Evolutionary conservation across 2,888 invertebrate species (phyloP), one percentile per base, ranked within the genome.

Genomic region (Dynastes maya): DNA sequence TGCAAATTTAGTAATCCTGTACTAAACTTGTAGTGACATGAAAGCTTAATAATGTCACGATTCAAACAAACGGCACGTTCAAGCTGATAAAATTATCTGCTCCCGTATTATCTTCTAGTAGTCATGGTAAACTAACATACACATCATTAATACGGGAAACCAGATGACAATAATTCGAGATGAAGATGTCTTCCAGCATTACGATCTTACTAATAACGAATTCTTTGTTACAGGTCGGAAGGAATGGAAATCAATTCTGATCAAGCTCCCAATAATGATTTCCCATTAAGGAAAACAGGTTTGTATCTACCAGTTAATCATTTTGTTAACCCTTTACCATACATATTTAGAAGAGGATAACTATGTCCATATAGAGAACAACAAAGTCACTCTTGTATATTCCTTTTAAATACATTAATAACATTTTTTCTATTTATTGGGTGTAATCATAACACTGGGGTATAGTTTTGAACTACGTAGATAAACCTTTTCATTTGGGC

Each of bases 281-380:
- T 97, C 90, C 98, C 98, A 72, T 92, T 98, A 64, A 90, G 98
- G 85, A 98, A 98, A 92, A 98, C 98, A 91, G 98, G 98, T 98
- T 90, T 89, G 91, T 85, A 61, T 55, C 3, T 6, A 45, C 32
- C 13, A 37, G 4, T 4, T 49, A n/a, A 3, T 37, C 6, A 3
- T 40, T 37, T 37, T 8, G 2, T 29, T 63, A 29, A 45, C 16
- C 11, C 51, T 49, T n/a, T 8, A 29, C 0, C n/a, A 45, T 11
- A 45, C 11, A 45, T 2, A 11, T 45, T 45, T 45, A 11, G 8
- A 11, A 45, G 2, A 9, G 6, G 9, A 45, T 9, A 8, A 45
- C 8, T 9, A 8, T 8, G 1, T 11, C 8, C 8, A 2, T 22
- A 22, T 45, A 45, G 32, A 2, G 32, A 0, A 37, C 32, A 32